A percentile compares a stretch with the other conserved stretches of the same genome.
phyloP scores from a whole-genome alignment of 2,888 invertebrate genomes.

The Allygus modestus region DNA sequence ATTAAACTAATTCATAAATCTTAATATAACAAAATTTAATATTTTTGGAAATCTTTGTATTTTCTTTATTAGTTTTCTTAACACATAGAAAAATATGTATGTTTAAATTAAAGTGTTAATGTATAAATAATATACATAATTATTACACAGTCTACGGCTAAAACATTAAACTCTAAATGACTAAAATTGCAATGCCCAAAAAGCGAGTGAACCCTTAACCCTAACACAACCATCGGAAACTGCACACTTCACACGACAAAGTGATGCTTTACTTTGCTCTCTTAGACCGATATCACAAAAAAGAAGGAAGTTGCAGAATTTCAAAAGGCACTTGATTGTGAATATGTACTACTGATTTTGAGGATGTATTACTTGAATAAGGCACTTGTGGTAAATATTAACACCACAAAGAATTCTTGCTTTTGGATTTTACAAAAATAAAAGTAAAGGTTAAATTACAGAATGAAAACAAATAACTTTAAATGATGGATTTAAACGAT shows the following conservation, averaged over 20 bases:
- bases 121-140: slow-evolving; percentile 8
- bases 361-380: neutral
- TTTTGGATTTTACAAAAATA: too few relatives aligned
- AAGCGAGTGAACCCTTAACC: slow-evolving; percentile 45
- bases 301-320: neutral
- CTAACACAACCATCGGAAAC: slow-evolving; percentile 29
- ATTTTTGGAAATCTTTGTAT: too few relatives aligned
- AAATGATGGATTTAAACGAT: too few relatives aligned
- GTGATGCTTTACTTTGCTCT: neutral
- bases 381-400: neutral
- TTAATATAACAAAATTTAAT: too few relatives aligned
- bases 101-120: neutral
- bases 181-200: slow-evolving; percentile 33
- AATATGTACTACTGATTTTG: neutral
- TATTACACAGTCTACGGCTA: neutral
- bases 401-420: too few relatives aligned
- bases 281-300: neutral
- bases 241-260: neutral
- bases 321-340: neutral
- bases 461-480: too few relatives aligned
- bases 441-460: too few relatives aligned
- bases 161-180: slow-evolving; percentile 3
- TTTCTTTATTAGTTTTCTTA: too few relatives aligned
- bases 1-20: too few relatives aligned
- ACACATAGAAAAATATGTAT: too few relatives aligned